Evolutionary conservation across 1,140 invertebrate species (phyloP).

Genomic region (Oryzaephilus surinamensis): DNA sequence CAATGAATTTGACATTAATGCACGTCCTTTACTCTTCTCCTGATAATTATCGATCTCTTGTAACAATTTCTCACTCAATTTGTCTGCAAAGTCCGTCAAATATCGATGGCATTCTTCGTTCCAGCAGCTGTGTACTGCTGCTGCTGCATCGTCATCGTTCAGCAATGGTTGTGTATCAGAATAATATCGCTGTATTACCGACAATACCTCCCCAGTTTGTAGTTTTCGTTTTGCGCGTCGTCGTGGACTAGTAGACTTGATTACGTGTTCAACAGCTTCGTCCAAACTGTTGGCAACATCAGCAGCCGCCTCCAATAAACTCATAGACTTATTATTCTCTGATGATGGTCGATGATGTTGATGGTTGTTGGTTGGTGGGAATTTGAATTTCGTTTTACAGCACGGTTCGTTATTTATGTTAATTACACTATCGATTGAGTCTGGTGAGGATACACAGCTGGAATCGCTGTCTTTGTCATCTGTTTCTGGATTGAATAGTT

Average conservation of each 20-base stretch:
- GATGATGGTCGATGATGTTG: slow-evolving; percentile 2
- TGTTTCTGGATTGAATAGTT: slow-evolving; percentile 81
- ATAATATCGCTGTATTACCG: slow-evolving; percentile 39
- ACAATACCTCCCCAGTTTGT: slow-evolving; percentile 41
- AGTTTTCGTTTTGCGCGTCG: slow-evolving; percentile 39
- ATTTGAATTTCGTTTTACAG: slow-evolving; percentile 21
- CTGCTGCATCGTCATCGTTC: slow-evolving; percentile 37
- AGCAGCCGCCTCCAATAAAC: slow-evolving; percentile 51
- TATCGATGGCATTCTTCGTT: slow-evolving; percentile 54
- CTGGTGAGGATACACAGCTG: slow-evolving; percentile 73
- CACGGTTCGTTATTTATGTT: slow-evolving; percentile 39
- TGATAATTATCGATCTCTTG: slow-evolving; percentile 62
- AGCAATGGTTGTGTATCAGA: slow-evolving; percentile 23
- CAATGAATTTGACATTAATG: slow-evolving; percentile 5
- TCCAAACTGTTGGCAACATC: slow-evolving; percentile 56
- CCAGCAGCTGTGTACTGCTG: no score
- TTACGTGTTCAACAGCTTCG: slow-evolving; percentile 48
- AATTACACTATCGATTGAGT: slow-evolving; percentile 76
- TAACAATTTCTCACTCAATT: slow-evolving; percentile 56
- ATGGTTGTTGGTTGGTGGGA: slow-evolving; percentile 15
- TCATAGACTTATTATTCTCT: slow-evolving; percentile 22
- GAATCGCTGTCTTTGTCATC: slow-evolving; percentile 85
- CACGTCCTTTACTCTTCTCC: slow-evolving; percentile 21
- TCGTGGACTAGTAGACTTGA: slow-evolving; percentile 32
- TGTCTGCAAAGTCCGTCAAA: slow-evolving; percentile 66